Evolutionary conservation across 1,140 invertebrate genomes (phyloP), one percentile per base, ranked within the genome.

Genomic region (Holotrichia oblita): DNA sequence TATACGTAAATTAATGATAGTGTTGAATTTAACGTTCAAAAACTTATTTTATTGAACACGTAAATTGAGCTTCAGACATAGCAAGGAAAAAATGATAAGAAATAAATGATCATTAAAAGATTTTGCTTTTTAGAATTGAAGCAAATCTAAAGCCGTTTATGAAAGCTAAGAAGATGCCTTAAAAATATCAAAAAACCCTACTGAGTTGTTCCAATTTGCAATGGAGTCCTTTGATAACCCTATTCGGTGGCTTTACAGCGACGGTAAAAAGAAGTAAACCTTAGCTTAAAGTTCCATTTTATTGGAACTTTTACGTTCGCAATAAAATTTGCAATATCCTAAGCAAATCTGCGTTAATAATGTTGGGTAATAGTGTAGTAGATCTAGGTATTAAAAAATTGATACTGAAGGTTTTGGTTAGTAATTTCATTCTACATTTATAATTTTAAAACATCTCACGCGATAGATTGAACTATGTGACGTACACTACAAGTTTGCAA

Each of bases 291-390:
- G 24, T 69, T 20, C 22, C 22, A 34, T 69, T 69, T 69, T 27
- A 69, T 69, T 69, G 61, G 8, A 69, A 27, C 61, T 69, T 69
- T 69, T 69, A 69, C 24, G 17, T 27, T 12, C 22, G 61, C 22
- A 69, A 69, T 69, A 69, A 69, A 69, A 69, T 69, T 22, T 69
- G 27, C 61, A 24, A 34, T 69, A 69, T 69, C 10, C 61, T 20
- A 14, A 22, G 61, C 61, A 34, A 27, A 69, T 34, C 61, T 22
- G 7, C 22, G 22, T 69, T 69, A 20, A 69, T 69, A 27, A 69
- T 22, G 14, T 55, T 17, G 48, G 48, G n/a, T 17, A n/a, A 55
- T 17, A 55, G 48, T 55, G 14, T 17, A 17, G 27, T 34, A 34
- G 27, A n/a, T 34, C 4, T 34, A 4, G 4, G 27, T 34, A 34